Conservation (phyloP, 92 coral and sea anemone species). For the Ricordea florida region DNA sequence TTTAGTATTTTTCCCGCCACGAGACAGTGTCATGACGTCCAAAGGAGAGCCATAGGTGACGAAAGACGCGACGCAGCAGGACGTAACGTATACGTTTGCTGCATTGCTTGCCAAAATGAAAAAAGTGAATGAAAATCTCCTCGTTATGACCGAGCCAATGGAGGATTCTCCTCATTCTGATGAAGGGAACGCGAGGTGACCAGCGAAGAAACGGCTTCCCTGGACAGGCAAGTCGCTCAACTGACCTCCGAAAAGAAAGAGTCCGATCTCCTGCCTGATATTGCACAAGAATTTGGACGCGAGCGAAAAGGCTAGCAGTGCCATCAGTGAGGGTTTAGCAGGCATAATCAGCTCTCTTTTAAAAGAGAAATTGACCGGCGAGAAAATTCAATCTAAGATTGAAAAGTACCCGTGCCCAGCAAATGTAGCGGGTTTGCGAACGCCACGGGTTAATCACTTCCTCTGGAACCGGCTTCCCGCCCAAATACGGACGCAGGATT, state of each 20-base stretch:
- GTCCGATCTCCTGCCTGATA: conserved; percentile 1
- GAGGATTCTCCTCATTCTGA: neutral
- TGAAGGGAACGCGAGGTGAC: neutral
- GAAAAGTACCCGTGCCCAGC: conserved; percentile 43
- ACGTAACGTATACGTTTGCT: neutral
- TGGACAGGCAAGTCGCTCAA: neutral
- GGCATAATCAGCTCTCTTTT: conserved; percentile 35
- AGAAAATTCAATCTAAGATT: conserved; percentile 38
- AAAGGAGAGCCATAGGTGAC: neutral
- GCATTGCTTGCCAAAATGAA: conserved; percentile 9
- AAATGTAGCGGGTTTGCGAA: conserved; percentile 23
- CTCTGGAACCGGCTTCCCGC: conserved; percentile 54
- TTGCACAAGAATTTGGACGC: too few species aligned
- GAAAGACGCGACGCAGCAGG: neutral
- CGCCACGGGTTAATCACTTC: conserved; percentile 57
- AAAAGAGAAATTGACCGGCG: conserved; percentile 47
- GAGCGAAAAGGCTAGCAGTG: conserved; percentile 60
- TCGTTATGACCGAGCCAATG: neutral
- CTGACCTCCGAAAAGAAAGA: neutral
- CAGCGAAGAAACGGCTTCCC: neutral
- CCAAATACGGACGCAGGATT: conserved; percentile 26
- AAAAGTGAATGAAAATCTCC: conserved; percentile 13
- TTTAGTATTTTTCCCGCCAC: neutral
- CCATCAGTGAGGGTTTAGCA: conserved; percentile 44
- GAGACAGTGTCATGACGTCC: neutral